Evolutionary conservation across 2,113 vertebrate genomes (phyloP).

Genomic region (Emydura subglobosa): DNA sequence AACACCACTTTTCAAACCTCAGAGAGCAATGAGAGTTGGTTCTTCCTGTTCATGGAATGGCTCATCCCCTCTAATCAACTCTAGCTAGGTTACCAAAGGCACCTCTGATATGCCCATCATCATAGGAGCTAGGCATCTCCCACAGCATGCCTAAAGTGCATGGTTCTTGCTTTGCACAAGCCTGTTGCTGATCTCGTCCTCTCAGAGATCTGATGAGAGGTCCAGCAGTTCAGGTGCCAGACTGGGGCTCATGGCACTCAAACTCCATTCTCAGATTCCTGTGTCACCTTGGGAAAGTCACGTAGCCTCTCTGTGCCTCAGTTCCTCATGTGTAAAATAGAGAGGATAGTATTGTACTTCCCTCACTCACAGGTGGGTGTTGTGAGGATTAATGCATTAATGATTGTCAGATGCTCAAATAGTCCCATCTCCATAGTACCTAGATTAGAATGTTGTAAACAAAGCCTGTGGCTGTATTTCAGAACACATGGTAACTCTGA

Average conservation of each 20-base stretch:
- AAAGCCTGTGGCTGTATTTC: neutral
- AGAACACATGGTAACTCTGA: neutral
- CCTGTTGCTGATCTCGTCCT: too few relatives aligned
- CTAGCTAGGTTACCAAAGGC: neutral
- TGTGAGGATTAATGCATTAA: neutral
- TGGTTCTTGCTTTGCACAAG: too few relatives aligned
- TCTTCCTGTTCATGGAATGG: neutral
- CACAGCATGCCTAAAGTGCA: accelerated
- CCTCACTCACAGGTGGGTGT: neutral
- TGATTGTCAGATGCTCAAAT: neutral
- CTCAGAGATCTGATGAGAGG: neutral
- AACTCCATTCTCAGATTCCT: neutral
- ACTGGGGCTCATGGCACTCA: too few relatives aligned
- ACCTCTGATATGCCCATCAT: neutral
- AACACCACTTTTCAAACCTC: conserved; percentile 23
- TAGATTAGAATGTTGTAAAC: neutral
- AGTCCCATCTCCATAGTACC: neutral
- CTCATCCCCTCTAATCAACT: neutral
- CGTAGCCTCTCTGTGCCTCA: neutral
- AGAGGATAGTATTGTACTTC: neutral
- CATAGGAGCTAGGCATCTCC: neutral
- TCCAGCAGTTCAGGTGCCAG: neutral
- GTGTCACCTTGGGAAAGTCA: neutral
- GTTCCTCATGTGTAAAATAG: neutral
- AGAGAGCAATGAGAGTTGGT: conserved; percentile 15